Base-by-base conservation (phyloP, 2,113 vertebrate species). In the Gasterosteus aculeatus region DNA sequence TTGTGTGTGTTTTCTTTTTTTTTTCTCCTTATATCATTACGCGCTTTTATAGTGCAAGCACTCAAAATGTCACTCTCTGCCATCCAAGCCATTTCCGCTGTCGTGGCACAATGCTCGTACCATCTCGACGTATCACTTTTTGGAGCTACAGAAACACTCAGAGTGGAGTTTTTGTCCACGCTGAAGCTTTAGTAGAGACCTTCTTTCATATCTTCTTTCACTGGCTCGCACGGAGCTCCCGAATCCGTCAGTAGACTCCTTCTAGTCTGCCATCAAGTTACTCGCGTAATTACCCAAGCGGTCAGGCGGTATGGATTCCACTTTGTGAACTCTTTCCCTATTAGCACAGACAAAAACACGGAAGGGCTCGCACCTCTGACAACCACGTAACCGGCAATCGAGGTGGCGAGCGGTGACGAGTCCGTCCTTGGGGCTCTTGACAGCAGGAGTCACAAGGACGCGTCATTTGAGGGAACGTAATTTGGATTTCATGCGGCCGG, bases 51-150 rank as follows among this genome's bases (percentile, higher is more conserved):
- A 73, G 58, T 85, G 69, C 70, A 14, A 75, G 81, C 81, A 72
- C 57, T 83, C 70, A 89, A 90, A 90, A 90, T 89, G 88, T 90
- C 88, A 86, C 87, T 87, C 77, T 77, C 59, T 77, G 58, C 75
- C 38, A 66, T 54, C 80, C 60, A 59, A n/a, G n/a, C n/a, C n/a
- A 73, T 44, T 78, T 61, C 65, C 77, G 63, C 81, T 63, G 64
- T 18, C 11, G 61, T 74, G 54, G 69, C 80, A 83, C 0, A 22
- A 56, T 2, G 15, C 31, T 71, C 39, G 29, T 49, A 64, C 67
- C 54, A 63, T 9, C 18, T 73, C 75, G 38, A 69, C 44, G 8
- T 49, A 38, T 78, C 35, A 19, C 60, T 44, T 26, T 58, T 38
- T 44, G 26, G 46, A 65, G 59, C 46, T 56, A 57, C 39, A 57